Evolutionary conservation across 2,888 invertebrate species (phyloP).

Genomic region (Trimorus sp.): DNA sequence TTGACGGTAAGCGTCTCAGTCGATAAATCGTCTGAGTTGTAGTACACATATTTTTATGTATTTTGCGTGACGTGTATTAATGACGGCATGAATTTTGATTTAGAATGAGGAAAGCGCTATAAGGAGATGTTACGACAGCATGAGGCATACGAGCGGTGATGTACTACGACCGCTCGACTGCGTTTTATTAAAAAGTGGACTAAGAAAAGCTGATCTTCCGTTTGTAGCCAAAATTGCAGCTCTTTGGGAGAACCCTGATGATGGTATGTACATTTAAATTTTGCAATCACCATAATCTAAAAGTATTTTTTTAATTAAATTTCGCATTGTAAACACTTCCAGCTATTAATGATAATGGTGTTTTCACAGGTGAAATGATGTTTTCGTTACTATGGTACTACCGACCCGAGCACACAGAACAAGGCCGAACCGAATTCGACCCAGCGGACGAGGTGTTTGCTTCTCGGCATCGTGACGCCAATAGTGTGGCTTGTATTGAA

Average conservation of each 20-base stretch:
- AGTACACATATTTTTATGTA: background rate
- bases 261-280: conserved; percentile 84
- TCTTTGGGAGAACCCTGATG: conserved; percentile 96
- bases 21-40: background rate
- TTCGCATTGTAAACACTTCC: no score
- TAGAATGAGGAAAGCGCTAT: conserved; percentile 90
- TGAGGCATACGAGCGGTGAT: conserved; percentile 93
- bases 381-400: conserved; percentile 98
- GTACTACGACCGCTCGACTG: conserved; percentile 94
- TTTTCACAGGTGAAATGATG: conserved; percentile 93
- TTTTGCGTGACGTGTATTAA: no score
- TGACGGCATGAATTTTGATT: background rate
- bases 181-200: conserved; percentile 93
- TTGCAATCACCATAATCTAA: no score
- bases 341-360: background rate
- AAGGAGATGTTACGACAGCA: conserved; percentile 93
- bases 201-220: conserved; percentile 92
- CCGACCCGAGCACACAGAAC: conserved; percentile 97
- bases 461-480: conserved; percentile 96
- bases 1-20: conserved; percentile 85
- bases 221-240: conserved; percentile 97
- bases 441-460: conserved; percentile 97
- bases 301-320: background rate
- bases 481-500: conserved; percentile 98
- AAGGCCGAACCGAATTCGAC: conserved; percentile 90